These are phyloP conservation scores for Zaprionus kolodkinae DNA, from an alignment of 1,140 invertebrate species.

Conservation along the genomic window DNA sequence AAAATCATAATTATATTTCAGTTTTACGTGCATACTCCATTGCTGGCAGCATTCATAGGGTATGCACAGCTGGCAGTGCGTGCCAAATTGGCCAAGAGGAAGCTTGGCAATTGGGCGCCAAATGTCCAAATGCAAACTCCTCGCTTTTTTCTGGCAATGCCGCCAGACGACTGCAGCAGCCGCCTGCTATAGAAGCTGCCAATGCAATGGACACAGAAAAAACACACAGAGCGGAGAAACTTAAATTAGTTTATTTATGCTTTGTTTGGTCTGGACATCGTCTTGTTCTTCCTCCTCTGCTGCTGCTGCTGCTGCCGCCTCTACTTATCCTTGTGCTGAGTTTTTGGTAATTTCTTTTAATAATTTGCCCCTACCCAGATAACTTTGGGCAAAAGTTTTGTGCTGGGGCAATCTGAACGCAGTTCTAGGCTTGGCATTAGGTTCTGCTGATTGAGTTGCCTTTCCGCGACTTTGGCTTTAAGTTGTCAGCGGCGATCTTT, in stretches of 20 bases:
- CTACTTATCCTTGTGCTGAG: neutral
- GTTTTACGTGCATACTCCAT: neutral
- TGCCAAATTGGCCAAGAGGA: slow-evolving; percentile 55
- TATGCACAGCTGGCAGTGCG: slow-evolving; percentile 4
- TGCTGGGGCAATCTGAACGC: slow-evolving; percentile 5
- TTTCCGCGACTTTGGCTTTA: slow-evolving; percentile 60
- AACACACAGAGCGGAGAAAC: slow-evolving; percentile 42
- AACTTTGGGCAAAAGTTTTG: slow-evolving; percentile 60
- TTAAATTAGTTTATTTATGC: slow-evolving; percentile 82
- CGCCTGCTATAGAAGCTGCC: slow-evolving; percentile 6
- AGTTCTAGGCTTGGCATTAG: slow-evolving; percentile 45
- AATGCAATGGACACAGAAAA: slow-evolving; percentile 38
- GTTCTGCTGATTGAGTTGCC: slow-evolving; percentile 74
- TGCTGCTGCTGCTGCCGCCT: too few species aligned
- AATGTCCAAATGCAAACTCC: slow-evolving; percentile 17
- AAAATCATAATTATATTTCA: neutral
- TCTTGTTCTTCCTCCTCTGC: neutral
- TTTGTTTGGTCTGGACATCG: slow-evolving; percentile 66
- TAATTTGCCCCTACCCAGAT: slow-evolving; percentile 58
- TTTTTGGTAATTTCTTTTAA: slow-evolving; percentile 55
- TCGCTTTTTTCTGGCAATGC: slow-evolving; percentile 21
- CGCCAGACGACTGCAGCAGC: slow-evolving; percentile 36
- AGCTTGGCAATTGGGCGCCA: slow-evolving; percentile 19
- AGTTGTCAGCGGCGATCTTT: slow-evolving; percentile 74
- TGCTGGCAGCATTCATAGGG: neutral